Conservation (phyloP, 2,797 vertebrate genomes). For the Aeoliscus strigatus region DNA sequence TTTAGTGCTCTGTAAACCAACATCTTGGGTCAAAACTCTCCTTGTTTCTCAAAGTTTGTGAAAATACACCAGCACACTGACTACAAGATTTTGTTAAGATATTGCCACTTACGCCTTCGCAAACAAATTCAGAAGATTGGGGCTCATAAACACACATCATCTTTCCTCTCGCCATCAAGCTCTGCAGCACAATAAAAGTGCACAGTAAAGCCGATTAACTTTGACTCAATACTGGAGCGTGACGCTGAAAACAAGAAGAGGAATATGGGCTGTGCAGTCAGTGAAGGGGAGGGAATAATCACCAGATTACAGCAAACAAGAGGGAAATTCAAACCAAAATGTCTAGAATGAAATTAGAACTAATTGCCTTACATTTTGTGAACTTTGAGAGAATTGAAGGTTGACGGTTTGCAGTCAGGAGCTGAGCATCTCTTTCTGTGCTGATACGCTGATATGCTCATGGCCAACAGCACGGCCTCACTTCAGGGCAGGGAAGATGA, state of each 20-base stretch:
- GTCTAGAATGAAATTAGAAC: too few relatives aligned
- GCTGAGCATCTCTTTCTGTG: too few relatives aligned
- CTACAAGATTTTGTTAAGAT: slow-evolving; percentile 33
- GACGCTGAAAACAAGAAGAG: slow-evolving; percentile 33
- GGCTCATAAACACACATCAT: slow-evolving; percentile 35
- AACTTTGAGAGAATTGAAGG: too few relatives aligned
- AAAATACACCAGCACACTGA: slow-evolving; percentile 7
- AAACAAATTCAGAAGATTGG: slow-evolving; percentile 32
- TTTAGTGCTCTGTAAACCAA: slow-evolving; percentile 27
- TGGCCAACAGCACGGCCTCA: too few relatives aligned
- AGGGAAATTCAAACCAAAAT: too few relatives aligned
- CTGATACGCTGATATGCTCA: too few relatives aligned
- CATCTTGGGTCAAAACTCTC: slow-evolving; percentile 30
- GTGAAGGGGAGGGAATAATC: slow-evolving; percentile 5
- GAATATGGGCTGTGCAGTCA: slow-evolving; percentile 11
- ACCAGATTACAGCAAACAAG: background rate
- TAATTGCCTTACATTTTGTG: too few relatives aligned
- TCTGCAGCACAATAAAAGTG: slow-evolving; percentile 24
- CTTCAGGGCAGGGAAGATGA: too few relatives aligned
- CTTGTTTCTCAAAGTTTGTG: background rate
- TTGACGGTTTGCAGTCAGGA: too few relatives aligned
- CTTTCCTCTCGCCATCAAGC: slow-evolving; percentile 30
- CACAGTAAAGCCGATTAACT: slow-evolving; percentile 47
- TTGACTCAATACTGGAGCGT: slow-evolving; percentile 30
- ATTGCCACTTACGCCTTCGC: slow-evolving; percentile 40